phyloP scores from a whole-genome alignment of 2,888 invertebrate species.

The Drosophila nr. medialis region DNA sequence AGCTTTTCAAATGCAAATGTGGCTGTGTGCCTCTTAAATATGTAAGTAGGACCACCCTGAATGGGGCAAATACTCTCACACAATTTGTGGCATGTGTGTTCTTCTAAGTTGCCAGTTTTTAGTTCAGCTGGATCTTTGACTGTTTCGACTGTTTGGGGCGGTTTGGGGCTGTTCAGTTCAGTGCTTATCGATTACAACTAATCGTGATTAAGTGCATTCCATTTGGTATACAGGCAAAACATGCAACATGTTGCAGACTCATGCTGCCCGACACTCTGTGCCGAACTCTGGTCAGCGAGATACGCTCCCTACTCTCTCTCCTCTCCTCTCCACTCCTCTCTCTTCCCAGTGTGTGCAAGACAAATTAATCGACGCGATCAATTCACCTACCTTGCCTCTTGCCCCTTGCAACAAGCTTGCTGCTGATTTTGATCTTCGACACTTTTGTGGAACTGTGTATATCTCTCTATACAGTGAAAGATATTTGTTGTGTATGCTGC shows the following conservation, averaged over 20 bases:
- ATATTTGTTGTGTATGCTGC: conserved; percentile 22
- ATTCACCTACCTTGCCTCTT: conserved; percentile 49
- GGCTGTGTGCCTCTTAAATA: conserved; percentile 19
- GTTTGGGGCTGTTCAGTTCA: conserved; percentile 7
- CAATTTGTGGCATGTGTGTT: conserved; percentile 16
- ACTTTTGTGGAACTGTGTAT: conserved; percentile 51
- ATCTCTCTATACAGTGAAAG: conserved; percentile 25
- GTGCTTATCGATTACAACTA: conserved; percentile 82
- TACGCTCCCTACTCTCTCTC: not conserved
- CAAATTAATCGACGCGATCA: conserved; percentile 84
- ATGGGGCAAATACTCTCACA: conserved; percentile 24
- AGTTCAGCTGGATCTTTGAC: conserved; percentile 38
- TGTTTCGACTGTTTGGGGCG: conserved; percentile 1
- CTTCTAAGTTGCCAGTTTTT: conserved; percentile 53
- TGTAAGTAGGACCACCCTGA: conserved; percentile 63
- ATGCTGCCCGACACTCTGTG: conserved; percentile 58
- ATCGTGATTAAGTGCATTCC: conserved; percentile 83
- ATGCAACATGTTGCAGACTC: conserved; percentile 75
- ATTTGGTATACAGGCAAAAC: conserved; percentile 56
- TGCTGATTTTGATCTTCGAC: conserved; percentile 81
- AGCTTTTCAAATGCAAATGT: conserved; percentile 77
- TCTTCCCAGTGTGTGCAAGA: conserved; percentile 59
- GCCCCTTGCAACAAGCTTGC: conserved; percentile 30
- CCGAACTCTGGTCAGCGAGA: conserved; percentile 1
- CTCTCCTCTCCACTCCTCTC: not conserved